Conservation (phyloP, 2,113 vertebrate genomes). For the Cathartes aura region DNA sequence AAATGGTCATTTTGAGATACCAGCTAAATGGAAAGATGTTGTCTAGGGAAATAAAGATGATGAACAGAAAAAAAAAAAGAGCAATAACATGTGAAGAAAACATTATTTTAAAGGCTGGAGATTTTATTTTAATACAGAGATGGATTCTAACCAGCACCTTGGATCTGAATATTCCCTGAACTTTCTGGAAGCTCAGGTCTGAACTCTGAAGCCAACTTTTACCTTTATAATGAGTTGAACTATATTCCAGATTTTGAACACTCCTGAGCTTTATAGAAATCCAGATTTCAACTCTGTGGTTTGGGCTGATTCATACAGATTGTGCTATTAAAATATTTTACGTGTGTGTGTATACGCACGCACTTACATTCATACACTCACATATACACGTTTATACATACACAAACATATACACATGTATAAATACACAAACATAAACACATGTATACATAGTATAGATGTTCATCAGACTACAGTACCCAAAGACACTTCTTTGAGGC, state of each 20-base stretch:
- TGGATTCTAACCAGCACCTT: background rate
- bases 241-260: conserved; percentile 13
- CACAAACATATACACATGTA: background rate
- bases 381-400: fast-evolving
- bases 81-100: conserved; percentile 2
- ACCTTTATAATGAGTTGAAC: background rate
- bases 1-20: background rate
- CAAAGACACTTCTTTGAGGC: background rate
- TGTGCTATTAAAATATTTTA: background rate
- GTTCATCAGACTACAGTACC: background rate
- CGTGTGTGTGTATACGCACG: background rate
- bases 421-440: background rate
- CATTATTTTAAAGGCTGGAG: conserved; percentile 12
- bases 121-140: background rate
- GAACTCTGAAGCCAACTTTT: conserved; percentile 5
- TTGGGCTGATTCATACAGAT: background rate
- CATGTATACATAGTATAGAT: fast-evolving
- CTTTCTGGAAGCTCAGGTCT: conserved; percentile 19
- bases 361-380: background rate
- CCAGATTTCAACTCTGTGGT: background rate
- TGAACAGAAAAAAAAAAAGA: background rate
- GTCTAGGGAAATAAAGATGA: conserved; percentile 14
- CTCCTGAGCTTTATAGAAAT: conserved; percentile 3
- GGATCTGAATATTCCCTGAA: background rate
- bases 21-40: background rate